These are phyloP conservation scores for Pantelozetes paolii DNA, from an alignment of 2,888 invertebrate genomes.

Conservation along the genomic window DNA sequence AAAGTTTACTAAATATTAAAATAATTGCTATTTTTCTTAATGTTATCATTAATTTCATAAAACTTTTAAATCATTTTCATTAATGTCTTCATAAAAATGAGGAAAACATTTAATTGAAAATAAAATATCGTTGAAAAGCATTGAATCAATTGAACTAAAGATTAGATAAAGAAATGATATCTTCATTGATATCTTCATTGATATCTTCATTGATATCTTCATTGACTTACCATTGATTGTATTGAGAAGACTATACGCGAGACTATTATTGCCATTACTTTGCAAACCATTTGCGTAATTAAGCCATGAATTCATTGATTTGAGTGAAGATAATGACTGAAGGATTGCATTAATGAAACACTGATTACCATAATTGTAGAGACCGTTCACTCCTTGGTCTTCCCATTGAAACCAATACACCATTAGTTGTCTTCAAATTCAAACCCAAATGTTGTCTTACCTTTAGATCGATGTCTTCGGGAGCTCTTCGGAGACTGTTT, in stretches of 20 bases:
- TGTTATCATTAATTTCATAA: background rate
- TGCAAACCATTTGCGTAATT: conserved; percentile 48
- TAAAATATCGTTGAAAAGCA: too few species aligned
- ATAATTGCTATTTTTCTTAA: background rate
- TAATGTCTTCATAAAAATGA: too few species aligned
- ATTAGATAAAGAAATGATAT: too few species aligned
- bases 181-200: too few species aligned
- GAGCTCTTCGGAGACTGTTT: background rate
- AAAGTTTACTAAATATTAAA: background rate
- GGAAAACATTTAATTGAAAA: too few species aligned
- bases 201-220: too few species aligned
- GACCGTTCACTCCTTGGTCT: conserved; percentile 57
- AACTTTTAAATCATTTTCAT: background rate
- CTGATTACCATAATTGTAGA: conserved; percentile 84
- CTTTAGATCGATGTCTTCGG: background rate
- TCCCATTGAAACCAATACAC: too few species aligned
- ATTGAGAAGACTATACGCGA: conserved; percentile 48
- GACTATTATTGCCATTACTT: conserved; percentile 49
- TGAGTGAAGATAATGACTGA: conserved; percentile 83
- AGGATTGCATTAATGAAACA: conserved; percentile 88
- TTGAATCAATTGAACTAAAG: too few species aligned
- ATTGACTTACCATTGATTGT: conserved; percentile 35
- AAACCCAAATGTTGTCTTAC: background rate
- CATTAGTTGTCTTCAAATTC: background rate
- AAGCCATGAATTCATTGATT: conserved; percentile 73